phyloP scores from a whole-genome alignment of 92 coral and sea anemone genomes.

The Pocillopora grandis region DNA sequence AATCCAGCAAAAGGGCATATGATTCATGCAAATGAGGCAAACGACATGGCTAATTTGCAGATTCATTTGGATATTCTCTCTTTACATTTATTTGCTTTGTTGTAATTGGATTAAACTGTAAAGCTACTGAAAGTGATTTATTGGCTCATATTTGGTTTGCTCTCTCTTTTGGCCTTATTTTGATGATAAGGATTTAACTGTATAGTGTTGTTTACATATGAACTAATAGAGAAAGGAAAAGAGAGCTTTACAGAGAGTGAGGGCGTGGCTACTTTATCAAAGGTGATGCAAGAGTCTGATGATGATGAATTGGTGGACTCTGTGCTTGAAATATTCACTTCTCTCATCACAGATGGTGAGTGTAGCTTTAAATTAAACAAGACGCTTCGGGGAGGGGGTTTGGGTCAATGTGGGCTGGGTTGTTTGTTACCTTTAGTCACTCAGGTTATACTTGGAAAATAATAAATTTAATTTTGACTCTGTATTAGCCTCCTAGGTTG shows the following conservation, averaged over 20 bases:
- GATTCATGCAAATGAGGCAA: too few species aligned
- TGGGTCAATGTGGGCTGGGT: background rate
- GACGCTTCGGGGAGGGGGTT: background rate
- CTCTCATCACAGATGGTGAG: conserved; percentile 75
- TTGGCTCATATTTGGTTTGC: too few species aligned
- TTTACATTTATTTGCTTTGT: too few species aligned
- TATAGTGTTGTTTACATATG: background rate
- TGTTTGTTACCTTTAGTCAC: background rate
- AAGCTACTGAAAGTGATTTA: too few species aligned
- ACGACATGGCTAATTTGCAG: too few species aligned
- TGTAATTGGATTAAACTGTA: too few species aligned
- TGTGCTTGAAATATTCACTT: conserved; percentile 65
- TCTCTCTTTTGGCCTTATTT: too few species aligned
- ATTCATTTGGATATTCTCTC: too few species aligned
- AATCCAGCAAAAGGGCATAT: too few species aligned
- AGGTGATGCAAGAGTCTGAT: conserved; percentile 54
- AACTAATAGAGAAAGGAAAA: conserved; percentile 66
- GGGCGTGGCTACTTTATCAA: conserved; percentile 63
- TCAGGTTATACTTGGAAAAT: background rate
- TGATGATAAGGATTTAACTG: too few species aligned
- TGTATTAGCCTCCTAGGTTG: background rate
- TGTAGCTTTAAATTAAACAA: background rate
- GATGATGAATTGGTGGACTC: conserved; percentile 78
- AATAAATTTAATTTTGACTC: background rate
- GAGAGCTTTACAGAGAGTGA: conserved; percentile 71